These are phyloP conservation scores for Leuctra nigra DNA, from an alignment of 2,888 invertebrate genomes.

Conservation along the genomic window DNA sequence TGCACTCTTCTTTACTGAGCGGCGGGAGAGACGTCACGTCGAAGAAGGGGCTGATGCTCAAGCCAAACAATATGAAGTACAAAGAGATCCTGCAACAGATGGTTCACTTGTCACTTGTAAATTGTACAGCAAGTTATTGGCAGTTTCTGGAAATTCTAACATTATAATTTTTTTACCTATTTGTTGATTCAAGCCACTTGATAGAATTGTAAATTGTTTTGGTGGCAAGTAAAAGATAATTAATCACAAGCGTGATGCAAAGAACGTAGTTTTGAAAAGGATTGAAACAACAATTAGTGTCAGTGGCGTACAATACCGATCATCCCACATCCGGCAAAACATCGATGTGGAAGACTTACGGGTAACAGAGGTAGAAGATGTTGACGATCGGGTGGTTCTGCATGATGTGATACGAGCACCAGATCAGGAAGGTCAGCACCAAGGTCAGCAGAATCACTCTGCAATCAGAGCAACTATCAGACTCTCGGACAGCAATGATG, in stretches of 20 bases:
- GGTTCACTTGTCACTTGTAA: too few relatives aligned
- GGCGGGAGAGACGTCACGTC: slow-evolving; percentile 46
- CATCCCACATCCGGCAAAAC: too few relatives aligned
- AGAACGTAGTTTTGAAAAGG: too few relatives aligned
- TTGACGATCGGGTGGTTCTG: slow-evolving; percentile 70
- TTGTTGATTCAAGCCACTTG: too few relatives aligned
- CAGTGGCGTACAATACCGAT: too few relatives aligned
- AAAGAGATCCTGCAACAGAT: slow-evolving; percentile 56
- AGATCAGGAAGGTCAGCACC: slow-evolving; percentile 53
- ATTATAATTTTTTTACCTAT: too few relatives aligned
- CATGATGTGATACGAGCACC: slow-evolving; percentile 66
- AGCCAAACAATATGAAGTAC: slow-evolving; percentile 76
- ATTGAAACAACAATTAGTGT: too few relatives aligned
- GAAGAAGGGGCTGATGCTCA: slow-evolving; percentile 68
- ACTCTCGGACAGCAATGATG: background rate
- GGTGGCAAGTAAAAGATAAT: too few relatives aligned
- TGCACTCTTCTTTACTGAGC: slow-evolving; percentile 39
- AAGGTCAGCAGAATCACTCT: slow-evolving; percentile 57
- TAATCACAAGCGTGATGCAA: slow-evolving; percentile 1
- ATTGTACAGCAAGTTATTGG: too few relatives aligned
- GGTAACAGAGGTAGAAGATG: slow-evolving; percentile 80
- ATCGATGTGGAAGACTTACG: slow-evolving; percentile 83
- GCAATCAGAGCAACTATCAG: slow-evolving; percentile 39
- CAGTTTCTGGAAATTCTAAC: too few relatives aligned
- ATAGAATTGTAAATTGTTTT: too few relatives aligned